These are phyloP conservation scores for Pollicipes pollicipes DNA, from an alignment of 1,140 invertebrate genomes.

Conservation along the genomic window DNA sequence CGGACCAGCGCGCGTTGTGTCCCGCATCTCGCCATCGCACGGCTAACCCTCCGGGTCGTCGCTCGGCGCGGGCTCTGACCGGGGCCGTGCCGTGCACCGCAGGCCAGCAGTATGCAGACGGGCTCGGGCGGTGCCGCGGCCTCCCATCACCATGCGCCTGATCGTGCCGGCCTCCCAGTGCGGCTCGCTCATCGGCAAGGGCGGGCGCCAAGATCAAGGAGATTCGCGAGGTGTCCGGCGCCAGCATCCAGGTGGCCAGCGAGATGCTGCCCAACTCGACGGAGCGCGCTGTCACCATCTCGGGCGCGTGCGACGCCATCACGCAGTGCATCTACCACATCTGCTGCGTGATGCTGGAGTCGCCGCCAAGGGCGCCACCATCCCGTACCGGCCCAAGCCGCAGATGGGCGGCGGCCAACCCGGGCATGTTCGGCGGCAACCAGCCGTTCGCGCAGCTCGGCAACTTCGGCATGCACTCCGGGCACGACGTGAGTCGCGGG, in stretches of 20 bases:
- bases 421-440: conserved; percentile 1
- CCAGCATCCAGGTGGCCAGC: conserved; percentile 85
- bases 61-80: too few relatives aligned
- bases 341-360: conserved; percentile 98
- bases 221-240: conserved; percentile 77
- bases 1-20: too few relatives aligned
- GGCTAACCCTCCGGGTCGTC: too few relatives aligned
- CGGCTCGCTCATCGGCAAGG: conserved; percentile 92
- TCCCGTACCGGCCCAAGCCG: conserved; percentile 96
- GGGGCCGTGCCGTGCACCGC: too few relatives aligned
- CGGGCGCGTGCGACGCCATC: conserved; percentile 90
- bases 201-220: conserved; percentile 88
- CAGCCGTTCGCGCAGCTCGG: conserved; percentile 15
- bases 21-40: too few relatives aligned
- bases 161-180: conserved; percentile 98
- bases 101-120: too few relatives aligned
- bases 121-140: conserved; percentile 41
- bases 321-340: conserved; percentile 99
- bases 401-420: conserved; percentile 49
- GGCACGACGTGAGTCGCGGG: background rate
- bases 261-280: conserved; percentile 99
- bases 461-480: background rate
- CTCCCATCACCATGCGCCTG: conserved; percentile 75
- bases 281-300: conserved; percentile 96
- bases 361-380: conserved; percentile 95